These are phyloP conservation scores for Miltochrista miniata DNA, from an alignment of 2,888 invertebrate species.

Conservation along the genomic window DNA sequence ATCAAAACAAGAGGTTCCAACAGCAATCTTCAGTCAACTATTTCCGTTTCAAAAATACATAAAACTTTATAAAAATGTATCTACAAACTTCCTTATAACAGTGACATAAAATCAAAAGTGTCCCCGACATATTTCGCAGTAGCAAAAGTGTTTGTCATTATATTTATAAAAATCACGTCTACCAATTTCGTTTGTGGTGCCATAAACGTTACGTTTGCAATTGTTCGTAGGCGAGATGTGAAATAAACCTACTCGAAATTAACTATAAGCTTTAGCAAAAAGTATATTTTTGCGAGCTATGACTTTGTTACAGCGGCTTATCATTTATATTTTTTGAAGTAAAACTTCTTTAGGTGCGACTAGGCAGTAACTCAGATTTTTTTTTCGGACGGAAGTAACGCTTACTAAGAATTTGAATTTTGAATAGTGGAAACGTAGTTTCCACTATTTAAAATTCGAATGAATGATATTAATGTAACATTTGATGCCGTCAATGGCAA, in stretches of 20 bases:
- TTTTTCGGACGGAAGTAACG: no score
- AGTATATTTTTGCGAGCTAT: conserved; percentile 34
- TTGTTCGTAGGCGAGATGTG: conserved; percentile 36
- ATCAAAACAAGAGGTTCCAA: no score
- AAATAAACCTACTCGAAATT: conserved; percentile 47
- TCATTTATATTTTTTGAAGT: not conserved
- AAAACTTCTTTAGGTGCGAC: no score
- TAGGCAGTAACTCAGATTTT: no score
- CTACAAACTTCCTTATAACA: conserved; percentile 20
- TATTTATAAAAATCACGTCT: conserved; percentile 17
- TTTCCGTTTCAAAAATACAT: no score
- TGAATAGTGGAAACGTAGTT: no score
- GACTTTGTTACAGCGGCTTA: conserved; percentile 43
- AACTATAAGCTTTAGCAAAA: conserved; percentile 48
- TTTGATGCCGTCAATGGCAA: no score
- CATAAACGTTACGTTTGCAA: conserved; percentile 37
- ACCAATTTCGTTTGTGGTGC: conserved; percentile 36
- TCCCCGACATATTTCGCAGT: conserved; percentile 18
- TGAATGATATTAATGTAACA: no score
- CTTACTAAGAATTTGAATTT: no score
- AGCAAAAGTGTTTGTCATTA: conserved; percentile 17
- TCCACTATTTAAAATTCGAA: no score
- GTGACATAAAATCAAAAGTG: conserved; percentile 22
- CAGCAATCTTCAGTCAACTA: no score
- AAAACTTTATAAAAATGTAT: conserved; percentile 10